Evolutionary conservation across 2,888 invertebrate genomes (phyloP), one percentile per base, ranked within the genome.

Genomic region (Diabrotica balteata): DNA sequence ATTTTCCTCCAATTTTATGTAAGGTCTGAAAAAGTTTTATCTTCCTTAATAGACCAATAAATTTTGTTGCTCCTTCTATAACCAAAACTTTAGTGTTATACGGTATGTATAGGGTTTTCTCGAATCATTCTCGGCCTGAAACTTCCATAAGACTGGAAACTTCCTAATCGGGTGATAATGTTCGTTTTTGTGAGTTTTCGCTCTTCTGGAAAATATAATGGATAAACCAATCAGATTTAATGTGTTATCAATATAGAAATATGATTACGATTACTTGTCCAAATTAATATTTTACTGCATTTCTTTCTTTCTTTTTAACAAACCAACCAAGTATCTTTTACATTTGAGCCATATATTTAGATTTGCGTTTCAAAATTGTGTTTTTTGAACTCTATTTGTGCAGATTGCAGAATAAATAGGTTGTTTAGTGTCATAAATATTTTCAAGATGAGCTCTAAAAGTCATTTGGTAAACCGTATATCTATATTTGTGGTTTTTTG

Each of bases 21-120:
- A 17, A 55, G 59, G 22, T 22, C 49, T 42, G 53, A 63, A 58
- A 63, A 60, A 67, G 54, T 63, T 67, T 63, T 59, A 63, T 63
- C 62, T 55, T 54, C n/a, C 63, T 59, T 59, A 53, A 63, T 59
- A 59, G 67, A 49, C 53, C 58, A 62, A 63, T 67, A 62, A 62
- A 67, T 63, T 63, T 50, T 49, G 32, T 62, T 47, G 66, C 53
- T 46, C 42, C 58, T 60, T 61, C 49, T 61, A 57, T 61, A 61
- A 61, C 61, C 49, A 55, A 64, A 66, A 66, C 59, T 67, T 67
- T 51, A 42, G 53, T 46, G 53, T 67, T 66, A 22, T 52, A 57
- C 22, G 55, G 52, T 45, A 46, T 66, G 65, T 65, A 65, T 52
- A 32, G 49, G 53, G 42, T 59, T 65, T 65, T 59, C 46, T 52